Base-by-base conservation (phyloP, 1,140 invertebrate genomes). In the Schlechtendalia chinensis region DNA sequence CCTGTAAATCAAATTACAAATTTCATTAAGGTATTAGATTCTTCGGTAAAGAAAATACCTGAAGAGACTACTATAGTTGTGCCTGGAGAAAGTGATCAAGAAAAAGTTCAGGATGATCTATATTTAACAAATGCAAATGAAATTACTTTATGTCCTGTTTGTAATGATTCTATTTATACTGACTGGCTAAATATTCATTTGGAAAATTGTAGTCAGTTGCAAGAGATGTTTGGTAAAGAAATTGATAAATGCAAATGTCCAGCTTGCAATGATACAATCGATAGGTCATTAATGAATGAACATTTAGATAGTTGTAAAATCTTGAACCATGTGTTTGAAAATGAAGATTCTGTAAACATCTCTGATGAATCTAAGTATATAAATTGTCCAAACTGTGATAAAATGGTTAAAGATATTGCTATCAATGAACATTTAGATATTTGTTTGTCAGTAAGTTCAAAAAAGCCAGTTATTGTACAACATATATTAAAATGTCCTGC, bases 191-290 rank as follows among this genome's bases (percentile, higher is more conserved):
- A 8, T 83, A 17, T 56, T 61, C 53, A 81, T 58, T 53, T 54
- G 32, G n/a, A 54, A 63, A 81, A 69, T 17, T 67, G 77, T 29
- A 32, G 54, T 32, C 39, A 47, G 8, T 47, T 74, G 29, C 72
- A 29, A 29, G 75, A 80, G 72, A 83, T 86, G 1, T 86, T 85
- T n/a, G 32, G 84, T 19, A 84, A 85, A 17, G 85, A 86, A 69
- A 84, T 85, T 80, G 75, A 83, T 74, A 47, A 69, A 5, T 86
- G 86, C 47, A 84, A 85, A 65, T 91, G 90, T 85, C 88, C 89
- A 16, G 84, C 90, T 67, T 91, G 90, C 84, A 84, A 84, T 72
- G 83, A 80, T 22, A 83, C 80, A 81, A 72, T 90, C 17, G 81
- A 83, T 58, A 81, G 82, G 74, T 65, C 83, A 22, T 80, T 86